Evolutionary conservation across 23 tunicate genomes (phyloP).

Genomic region (Diplosoma virens): DNA sequence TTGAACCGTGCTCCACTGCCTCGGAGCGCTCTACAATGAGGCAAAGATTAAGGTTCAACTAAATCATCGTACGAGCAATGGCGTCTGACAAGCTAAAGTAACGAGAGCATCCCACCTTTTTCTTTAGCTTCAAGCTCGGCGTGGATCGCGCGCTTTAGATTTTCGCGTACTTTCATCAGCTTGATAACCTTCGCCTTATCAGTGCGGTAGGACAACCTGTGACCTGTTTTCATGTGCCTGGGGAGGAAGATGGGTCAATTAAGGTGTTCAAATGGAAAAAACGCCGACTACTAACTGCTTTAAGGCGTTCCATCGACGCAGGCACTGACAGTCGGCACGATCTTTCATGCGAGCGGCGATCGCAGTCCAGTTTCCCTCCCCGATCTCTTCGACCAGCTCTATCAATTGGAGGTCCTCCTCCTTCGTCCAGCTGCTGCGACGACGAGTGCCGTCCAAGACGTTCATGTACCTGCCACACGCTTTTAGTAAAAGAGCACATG

Average conservation of each 20-base stretch:
- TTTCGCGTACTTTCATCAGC: not conserved
- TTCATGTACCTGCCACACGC: conserved; percentile 40
- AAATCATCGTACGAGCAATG: too few relatives aligned
- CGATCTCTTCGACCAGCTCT: conserved; percentile 28
- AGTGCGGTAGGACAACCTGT: not conserved
- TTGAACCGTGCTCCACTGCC: too few relatives aligned
- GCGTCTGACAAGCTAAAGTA: too few relatives aligned
- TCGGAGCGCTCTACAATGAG: too few relatives aligned
- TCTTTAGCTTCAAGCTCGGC: not conserved
- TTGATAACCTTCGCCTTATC: not conserved
- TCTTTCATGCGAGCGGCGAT: conserved; percentile 40
- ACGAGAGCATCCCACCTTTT: too few relatives aligned
- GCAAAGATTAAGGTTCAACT: too few relatives aligned
- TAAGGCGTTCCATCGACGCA: conserved; percentile 42
- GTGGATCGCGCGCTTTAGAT: not conserved
- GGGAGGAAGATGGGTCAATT: not conserved
- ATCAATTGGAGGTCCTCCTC: conserved; percentile 50
- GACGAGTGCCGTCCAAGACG: conserved; percentile 2
- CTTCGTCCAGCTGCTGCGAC: conserved; percentile 41
- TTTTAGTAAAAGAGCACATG: not conserved
- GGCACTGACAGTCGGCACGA: conserved; percentile 63
- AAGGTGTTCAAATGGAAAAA: not conserved
- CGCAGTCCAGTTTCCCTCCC: conserved; percentile 51
- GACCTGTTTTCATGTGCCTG: not conserved
- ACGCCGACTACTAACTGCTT: not conserved